Conservation (phyloP, 2,797 vertebrate genomes). For the Emydoidea blandingii region DNA sequence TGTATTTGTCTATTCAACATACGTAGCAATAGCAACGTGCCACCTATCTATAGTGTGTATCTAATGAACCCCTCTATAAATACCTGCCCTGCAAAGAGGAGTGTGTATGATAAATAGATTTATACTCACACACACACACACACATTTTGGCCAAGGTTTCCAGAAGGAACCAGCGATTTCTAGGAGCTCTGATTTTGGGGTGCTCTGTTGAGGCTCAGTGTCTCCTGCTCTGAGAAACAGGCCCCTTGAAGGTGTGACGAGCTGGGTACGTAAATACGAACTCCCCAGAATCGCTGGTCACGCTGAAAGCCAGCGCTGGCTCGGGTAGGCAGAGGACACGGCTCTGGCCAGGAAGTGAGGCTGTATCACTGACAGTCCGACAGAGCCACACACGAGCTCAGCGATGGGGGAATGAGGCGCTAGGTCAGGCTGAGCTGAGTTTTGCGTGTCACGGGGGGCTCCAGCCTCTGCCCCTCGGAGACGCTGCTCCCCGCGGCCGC, state of each 20-base stretch:
- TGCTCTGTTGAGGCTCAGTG: too few species aligned
- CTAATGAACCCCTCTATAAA: not conserved
- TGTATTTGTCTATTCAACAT: not conserved
- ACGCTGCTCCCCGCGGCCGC: not conserved
- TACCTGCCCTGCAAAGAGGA: not conserved
- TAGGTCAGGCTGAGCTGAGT: not conserved
- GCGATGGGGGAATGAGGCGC: not conserved
- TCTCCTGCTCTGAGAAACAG: not conserved
- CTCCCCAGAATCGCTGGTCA: not conserved
- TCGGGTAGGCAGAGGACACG: not conserved
- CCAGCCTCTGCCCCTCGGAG: not conserved
- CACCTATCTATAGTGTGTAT: not conserved
- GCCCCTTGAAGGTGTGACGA: not conserved
- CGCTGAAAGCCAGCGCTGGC: too few species aligned
- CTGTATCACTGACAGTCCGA: too few species aligned
- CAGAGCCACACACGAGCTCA: not conserved
- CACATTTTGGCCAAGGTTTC: not conserved
- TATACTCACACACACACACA: fast-evolving
- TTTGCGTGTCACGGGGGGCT: not conserved
- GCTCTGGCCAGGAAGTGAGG: not conserved
- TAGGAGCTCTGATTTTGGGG: not conserved
- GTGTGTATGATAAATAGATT: not conserved
- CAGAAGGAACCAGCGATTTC: not conserved
- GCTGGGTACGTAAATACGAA: not conserved
- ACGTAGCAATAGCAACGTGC: fast-evolving